These are phyloP conservation scores for Ennomos erosarius DNA, from an alignment of 2,888 invertebrate species.

Conservation along the genomic window DNA sequence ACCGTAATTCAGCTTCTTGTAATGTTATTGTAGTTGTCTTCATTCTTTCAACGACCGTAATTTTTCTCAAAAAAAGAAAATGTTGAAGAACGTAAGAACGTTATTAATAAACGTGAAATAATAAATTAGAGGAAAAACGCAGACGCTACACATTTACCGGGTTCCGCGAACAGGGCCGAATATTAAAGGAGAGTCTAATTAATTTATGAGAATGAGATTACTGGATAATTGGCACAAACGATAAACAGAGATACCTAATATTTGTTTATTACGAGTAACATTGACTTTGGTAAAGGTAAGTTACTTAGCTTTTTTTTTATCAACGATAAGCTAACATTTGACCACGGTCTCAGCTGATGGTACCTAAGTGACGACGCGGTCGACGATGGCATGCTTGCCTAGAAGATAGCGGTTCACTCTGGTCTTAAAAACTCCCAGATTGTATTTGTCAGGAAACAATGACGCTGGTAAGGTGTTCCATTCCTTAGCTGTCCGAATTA, in stretches of 20 bases:
- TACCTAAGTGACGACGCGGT: too few species aligned
- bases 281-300: not conserved
- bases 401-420: too few species aligned
- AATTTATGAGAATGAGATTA: conserved; percentile 56
- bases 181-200: conserved; percentile 51
- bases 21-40: too few species aligned
- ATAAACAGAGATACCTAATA: conserved; percentile 22
- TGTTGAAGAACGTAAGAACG: conserved; percentile 7
- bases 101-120: conserved; percentile 22
- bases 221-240: conserved; percentile 41
- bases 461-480: too few species aligned
- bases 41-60: not conserved
- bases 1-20: too few species aligned
- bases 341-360: too few species aligned
- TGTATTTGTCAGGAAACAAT: too few species aligned
- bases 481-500: too few species aligned
- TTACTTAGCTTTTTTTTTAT: too few species aligned
- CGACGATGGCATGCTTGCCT: too few species aligned
- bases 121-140: conserved; percentile 31
- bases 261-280: conserved; percentile 13
- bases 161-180: conserved; percentile 26
- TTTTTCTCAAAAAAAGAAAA: not conserved
- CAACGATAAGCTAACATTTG: not conserved
- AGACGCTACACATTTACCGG: conserved; percentile 38
- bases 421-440: too few species aligned